Percentiles rank a stretch among this genome's conserved stretches.
phyloP scores from a whole-genome alignment of 2,797 vertebrate species.

The Myotis vivesi region DNA sequence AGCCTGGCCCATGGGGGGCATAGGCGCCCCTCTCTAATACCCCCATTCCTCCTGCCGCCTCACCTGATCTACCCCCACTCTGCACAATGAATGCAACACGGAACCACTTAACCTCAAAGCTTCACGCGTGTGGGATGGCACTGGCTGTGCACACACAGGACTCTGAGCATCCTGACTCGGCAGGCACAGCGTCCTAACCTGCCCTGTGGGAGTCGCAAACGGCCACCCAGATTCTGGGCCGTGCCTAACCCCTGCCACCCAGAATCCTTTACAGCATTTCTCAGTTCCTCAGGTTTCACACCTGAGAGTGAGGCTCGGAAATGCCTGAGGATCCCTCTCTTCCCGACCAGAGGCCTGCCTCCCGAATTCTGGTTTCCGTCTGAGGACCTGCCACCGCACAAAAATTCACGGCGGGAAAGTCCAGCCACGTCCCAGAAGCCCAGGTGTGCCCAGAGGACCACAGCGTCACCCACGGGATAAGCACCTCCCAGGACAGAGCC shows the following conservation, averaged over 20 bases:
- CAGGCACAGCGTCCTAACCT: neutral
- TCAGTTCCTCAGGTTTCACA: neutral
- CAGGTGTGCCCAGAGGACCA: neutral
- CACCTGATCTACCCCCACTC: neutral
- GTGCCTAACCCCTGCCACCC: neutral
- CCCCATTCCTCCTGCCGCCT: neutral
- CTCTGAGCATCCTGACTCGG: neutral
- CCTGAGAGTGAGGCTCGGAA: neutral
- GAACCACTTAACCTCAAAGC: neutral
- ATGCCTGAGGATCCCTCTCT: neutral
- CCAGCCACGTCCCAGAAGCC: neutral
- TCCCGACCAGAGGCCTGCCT: neutral
- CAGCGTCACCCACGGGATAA: fast-evolving
- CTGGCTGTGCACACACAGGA: neutral
- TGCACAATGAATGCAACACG: too few species aligned
- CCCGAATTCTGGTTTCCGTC: neutral
- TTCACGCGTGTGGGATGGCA: neutral
- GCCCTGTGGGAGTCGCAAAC: neutral
- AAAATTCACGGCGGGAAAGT: neutral
- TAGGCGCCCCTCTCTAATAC: neutral
- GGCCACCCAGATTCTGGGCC: neutral
- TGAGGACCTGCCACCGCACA: neutral
- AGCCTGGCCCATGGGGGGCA: neutral
- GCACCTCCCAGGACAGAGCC: neutral
- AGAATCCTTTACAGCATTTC: neutral